Percentiles rank a stretch among this genome's conserved stretches.
These are phyloP conservation scores for Cantharis nigra DNA, from an alignment of 2,888 invertebrate genomes.

Conservation along the genomic window DNA sequence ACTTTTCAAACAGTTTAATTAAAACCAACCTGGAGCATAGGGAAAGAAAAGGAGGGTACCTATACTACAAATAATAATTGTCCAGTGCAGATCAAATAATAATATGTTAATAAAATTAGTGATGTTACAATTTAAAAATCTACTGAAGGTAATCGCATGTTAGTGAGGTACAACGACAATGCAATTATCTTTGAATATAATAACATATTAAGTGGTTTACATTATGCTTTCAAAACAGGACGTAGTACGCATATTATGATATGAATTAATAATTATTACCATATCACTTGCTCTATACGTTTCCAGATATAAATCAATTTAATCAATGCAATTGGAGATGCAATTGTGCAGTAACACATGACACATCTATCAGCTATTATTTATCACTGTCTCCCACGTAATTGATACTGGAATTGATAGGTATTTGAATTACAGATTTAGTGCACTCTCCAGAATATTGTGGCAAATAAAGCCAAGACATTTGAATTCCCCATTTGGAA, in stretches of 20 bases:
- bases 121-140: not conserved
- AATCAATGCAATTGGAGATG: constrained; percentile 48
- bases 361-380: constrained; percentile 35
- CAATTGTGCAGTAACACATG: constrained; percentile 50
- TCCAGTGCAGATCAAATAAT: not conserved
- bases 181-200: not conserved
- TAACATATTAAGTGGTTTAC: not conserved
- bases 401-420: constrained; percentile 54
- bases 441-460: not conserved
- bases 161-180: not conserved
- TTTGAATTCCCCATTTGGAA: not conserved
- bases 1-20: not conserved
- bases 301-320: constrained; percentile 50
- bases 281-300: constrained; percentile 40
- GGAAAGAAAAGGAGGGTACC: not conserved
- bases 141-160: not conserved
- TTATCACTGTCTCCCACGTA: constrained; percentile 42
- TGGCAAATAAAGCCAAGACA: not conserved
- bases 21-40: not conserved
- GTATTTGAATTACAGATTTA: constrained; percentile 23
- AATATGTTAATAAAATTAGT: not conserved
- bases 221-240: constrained; percentile 5
- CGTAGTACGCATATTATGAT: constrained; percentile 11
- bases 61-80: not conserved
- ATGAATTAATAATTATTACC: constrained; percentile 46